Conservation (phyloP, 2,113 vertebrate species). For the Podilymbus podiceps region DNA sequence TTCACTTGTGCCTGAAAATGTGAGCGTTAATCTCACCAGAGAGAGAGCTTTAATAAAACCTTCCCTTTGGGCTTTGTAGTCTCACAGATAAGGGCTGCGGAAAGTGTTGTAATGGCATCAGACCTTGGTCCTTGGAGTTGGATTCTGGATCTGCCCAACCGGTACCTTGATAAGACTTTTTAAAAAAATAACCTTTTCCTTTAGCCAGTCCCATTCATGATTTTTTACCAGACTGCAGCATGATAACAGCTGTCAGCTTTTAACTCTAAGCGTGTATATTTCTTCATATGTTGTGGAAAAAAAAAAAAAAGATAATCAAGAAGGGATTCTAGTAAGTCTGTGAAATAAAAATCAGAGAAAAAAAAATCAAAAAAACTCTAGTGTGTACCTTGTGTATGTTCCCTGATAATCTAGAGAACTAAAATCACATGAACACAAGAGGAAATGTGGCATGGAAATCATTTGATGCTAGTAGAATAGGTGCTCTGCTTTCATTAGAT, state of each 20-base stretch:
- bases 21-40: neutral
- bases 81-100: neutral
- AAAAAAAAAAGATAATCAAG: neutral
- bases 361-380: neutral
- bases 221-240: neutral
- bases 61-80: neutral
- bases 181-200: neutral
- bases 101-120: neutral
- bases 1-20: neutral
- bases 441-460: neutral
- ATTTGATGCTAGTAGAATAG: neutral
- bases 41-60: neutral
- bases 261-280: neutral
- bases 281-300: neutral
- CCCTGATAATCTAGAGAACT: neutral
- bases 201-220: neutral
- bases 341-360: neutral
- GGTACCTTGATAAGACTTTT: neutral
- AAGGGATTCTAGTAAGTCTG: neutral
- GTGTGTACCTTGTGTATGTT: rapidly evolving
- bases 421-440: neutral
- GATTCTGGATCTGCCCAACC: neutral
- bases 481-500: neutral
- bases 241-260: neutral
- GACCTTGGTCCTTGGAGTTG: neutral